These are phyloP conservation scores for Hetaerina americana DNA, from an alignment of 1,140 invertebrate genomes.

Conservation along the genomic window DNA sequence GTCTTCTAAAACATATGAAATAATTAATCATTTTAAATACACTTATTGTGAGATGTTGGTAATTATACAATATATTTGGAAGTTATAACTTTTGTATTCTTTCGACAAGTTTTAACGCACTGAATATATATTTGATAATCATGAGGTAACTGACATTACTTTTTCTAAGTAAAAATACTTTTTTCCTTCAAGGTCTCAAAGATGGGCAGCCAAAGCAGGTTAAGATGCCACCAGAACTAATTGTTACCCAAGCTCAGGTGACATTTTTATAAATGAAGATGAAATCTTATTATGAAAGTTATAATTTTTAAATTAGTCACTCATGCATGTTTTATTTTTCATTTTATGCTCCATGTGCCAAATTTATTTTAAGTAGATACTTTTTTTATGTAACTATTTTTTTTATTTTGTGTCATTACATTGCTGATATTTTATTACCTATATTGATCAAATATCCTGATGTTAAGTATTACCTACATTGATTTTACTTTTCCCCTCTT, in stretches of 20 bases:
- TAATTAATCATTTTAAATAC: no score
- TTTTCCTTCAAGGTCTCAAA: slow-evolving; percentile 29
- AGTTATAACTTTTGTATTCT: not conserved
- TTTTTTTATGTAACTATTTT: not conserved
- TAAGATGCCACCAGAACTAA: slow-evolving; percentile 39
- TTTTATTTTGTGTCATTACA: not conserved
- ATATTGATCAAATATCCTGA: no score
- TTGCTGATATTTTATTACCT: no score
- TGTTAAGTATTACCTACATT: no score
- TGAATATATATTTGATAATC: slow-evolving; percentile 26
- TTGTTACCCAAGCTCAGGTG: slow-evolving; percentile 36
- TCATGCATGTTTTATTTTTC: no score
- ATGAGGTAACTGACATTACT: slow-evolving; percentile 34
- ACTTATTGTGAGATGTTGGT: no score
- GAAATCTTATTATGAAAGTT: no score
- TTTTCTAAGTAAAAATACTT: slow-evolving; percentile 30
- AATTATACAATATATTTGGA: not conserved
- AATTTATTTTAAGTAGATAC: no score
- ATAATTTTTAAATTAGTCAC: not conserved
- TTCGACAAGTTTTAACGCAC: not conserved
- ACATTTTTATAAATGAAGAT: no score
- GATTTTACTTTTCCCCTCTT: no score
- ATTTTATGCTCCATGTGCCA: no score
- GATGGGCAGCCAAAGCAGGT: slow-evolving; percentile 28
- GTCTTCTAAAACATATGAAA: no score